These are phyloP conservation scores for Hypocryptadius cinnamomeus DNA, from an alignment of 2,113 vertebrate species.

Conservation along the genomic window DNA sequence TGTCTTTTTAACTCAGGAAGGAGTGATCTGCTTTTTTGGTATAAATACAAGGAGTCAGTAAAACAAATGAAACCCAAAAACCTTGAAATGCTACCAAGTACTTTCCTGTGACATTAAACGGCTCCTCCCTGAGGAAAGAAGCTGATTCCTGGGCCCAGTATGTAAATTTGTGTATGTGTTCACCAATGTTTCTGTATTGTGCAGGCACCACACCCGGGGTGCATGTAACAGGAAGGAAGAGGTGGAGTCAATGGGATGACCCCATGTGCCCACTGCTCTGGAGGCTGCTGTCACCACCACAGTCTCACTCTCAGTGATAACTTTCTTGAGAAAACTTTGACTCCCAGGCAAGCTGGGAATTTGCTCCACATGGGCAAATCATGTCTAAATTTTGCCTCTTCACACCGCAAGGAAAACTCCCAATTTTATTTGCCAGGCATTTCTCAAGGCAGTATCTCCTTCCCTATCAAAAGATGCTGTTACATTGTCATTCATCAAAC, in stretches of 20 bases:
- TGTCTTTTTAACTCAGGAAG: background rate
- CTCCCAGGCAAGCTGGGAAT: background rate
- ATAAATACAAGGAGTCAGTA: background rate
- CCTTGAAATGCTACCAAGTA: background rate
- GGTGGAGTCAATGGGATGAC: background rate
- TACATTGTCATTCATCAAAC: background rate
- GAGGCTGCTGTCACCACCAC: background rate
- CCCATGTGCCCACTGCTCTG: accelerated
- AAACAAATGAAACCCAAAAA: background rate
- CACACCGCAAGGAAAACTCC: background rate
- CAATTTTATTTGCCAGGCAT: background rate
- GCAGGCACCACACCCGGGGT: accelerated
- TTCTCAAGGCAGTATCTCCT: background rate
- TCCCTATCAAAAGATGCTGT: background rate
- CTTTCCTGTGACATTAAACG: background rate
- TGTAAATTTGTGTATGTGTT: background rate
- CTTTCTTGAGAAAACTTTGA: background rate
- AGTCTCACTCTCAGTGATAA: background rate
- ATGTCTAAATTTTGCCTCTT: background rate
- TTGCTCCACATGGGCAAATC: background rate
- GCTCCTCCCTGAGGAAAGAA: background rate
- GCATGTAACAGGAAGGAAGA: background rate
- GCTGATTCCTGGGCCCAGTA: background rate
- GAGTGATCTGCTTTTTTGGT: background rate
- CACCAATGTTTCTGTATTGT: background rate